A percentile compares a stretch with the other conserved stretches of the same genome.
Evolutionary conservation across 2,113 vertebrate genomes (phyloP).

Genomic region (Catagonus wagneri): DNA sequence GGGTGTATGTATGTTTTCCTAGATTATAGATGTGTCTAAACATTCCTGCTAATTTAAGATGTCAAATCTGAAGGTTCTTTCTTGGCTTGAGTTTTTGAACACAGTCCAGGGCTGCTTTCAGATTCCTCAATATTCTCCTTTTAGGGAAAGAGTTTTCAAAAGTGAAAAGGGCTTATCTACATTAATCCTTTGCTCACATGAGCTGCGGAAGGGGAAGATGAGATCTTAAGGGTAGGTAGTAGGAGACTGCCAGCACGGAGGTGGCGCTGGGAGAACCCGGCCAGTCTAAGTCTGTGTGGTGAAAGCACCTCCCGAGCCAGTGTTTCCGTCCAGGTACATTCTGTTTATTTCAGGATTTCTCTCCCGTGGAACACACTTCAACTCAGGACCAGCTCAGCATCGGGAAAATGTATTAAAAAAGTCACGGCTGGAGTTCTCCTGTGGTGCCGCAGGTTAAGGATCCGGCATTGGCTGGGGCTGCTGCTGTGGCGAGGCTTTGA

Average conservation of each 20-base stretch:
- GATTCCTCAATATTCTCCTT: conserved; percentile 28
- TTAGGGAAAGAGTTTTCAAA: conserved; percentile 24
- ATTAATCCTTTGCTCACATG: not conserved
- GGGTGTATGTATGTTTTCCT: conserved; percentile 75
- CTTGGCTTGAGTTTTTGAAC: conserved; percentile 78
- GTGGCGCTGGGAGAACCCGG: not conserved
- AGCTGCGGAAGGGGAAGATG: not conserved
- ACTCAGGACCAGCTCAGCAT: not conserved
- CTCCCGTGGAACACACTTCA: not conserved
- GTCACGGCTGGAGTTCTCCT: no score
- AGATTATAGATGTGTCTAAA: conserved; percentile 80
- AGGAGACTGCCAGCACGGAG: not conserved
- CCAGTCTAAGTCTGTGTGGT: not conserved
- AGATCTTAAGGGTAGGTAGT: not conserved
- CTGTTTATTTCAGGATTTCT: conserved; percentile 7
- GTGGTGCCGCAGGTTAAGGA: no score
- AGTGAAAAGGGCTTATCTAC: not conserved
- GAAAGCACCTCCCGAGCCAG: not conserved
- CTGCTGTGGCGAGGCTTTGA: no score
- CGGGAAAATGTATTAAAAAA: not conserved
- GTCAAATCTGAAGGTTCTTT: conserved; percentile 73
- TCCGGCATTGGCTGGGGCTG: no score
- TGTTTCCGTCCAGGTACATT: not conserved
- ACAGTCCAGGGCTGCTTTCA: conserved; percentile 67
- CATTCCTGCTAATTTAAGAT: conserved; percentile 77